phyloP scores from a whole-genome alignment of 2,888 invertebrate genomes.

The Steinernema scapterisci region DNA sequence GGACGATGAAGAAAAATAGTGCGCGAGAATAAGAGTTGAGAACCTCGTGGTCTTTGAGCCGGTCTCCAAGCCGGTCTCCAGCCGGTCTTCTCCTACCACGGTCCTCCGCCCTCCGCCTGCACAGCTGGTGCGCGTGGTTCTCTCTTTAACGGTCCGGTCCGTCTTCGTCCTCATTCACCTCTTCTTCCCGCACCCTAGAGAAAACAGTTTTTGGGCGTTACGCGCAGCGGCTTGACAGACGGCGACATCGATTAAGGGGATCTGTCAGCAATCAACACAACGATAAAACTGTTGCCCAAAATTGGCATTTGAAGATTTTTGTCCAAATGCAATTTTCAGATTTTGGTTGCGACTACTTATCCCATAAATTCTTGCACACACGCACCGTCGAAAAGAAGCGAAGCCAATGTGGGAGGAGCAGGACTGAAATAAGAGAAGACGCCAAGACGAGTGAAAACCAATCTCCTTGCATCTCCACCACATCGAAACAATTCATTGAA shows the following conservation, averaged over 20 bases:
- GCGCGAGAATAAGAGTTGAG: not conserved
- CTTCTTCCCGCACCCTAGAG: no score
- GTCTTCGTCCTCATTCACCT: no score
- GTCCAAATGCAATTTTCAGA: not conserved
- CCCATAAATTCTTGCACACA: not conserved
- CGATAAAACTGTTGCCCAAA: no score
- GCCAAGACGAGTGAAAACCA: not conserved
- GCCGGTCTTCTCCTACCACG: not conserved
- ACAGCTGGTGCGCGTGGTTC: not conserved
- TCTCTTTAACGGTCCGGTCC: not conserved
- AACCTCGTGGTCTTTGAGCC: not conserved
- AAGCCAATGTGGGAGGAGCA: not conserved
- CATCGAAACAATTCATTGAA: constrained; percentile 31
- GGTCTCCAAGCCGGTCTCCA: no score
- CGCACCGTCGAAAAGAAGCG: not conserved
- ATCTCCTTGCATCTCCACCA: constrained; percentile 13
- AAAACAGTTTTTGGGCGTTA: no score
- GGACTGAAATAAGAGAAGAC: not conserved
- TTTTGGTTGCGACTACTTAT: not conserved
- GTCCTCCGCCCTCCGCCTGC: not conserved
- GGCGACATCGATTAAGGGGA: no score
- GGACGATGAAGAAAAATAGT: not conserved
- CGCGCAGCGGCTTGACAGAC: no score
- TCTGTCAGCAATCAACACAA: no score
- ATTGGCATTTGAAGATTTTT: no score